Base-by-base conservation (phyloP, 2,113 vertebrate species). In the Poecile atricapillus region DNA sequence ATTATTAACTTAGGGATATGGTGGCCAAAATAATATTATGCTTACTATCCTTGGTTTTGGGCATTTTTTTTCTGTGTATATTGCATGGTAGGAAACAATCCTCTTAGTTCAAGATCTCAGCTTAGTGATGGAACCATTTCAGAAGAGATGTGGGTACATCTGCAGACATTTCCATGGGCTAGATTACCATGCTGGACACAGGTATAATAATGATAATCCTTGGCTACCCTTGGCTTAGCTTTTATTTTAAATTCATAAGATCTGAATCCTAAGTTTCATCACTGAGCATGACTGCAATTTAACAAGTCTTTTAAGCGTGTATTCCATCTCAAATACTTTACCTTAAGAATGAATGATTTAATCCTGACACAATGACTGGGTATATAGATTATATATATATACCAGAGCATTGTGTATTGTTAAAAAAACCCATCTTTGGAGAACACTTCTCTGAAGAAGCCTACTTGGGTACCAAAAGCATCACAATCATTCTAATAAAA, bases 1-100 rank as follows among this genome's bases (percentile, higher is more conserved):
- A 84, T 96, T 94, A 92, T 96, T 94, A 95, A 97, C 60, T 91
- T 93, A 91, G 46, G 47, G 52, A 70, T 73, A 70, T 46, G 70
- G 20, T 15, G 53, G 58, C 82, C 47, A 88, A 92, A 90, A 70
- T 39, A 7, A 23, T 69, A 93, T 87, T 94, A 93, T 95, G 6
- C 79, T 96, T 94, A 92, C 59, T 92, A 24, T 91, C 67, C 17
- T 89, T 70, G 24, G 0, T 9, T 76, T 53, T 46, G 10, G 3
- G 17, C 39, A 39, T 50, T 39, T 41, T 21, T 64, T 68, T 83
- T 6, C 9, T 52, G 8, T 64, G 30, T 55, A 5, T 7, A 15
- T 59, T 89, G 59, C 30, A 59, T 79, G 33, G 11, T 78, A 81
- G 64, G 49, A 60, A 93, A 39, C 60, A 68, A 60, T 71, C 47